Percentiles rank a stretch among this genome's conserved stretches.
Conservation (phyloP, 2,113 vertebrate genomes). For the Anhinga anhinga region DNA sequence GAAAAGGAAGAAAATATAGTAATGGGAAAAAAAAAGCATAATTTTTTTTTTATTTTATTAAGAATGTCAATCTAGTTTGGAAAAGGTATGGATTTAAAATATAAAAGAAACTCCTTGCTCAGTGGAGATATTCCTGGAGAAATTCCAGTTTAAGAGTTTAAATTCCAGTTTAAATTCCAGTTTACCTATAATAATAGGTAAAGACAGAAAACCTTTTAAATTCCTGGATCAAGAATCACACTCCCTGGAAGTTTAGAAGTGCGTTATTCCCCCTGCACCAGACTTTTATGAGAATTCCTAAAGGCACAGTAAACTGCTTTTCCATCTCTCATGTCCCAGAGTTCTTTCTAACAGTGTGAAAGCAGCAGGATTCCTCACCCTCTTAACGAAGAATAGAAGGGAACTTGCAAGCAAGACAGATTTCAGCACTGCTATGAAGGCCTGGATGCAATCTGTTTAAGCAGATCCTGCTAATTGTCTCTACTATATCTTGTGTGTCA, state of each 20-base stretch:
- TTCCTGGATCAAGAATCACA: neutral
- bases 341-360: neutral
- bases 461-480: neutral
- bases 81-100: neutral
- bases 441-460: neutral
- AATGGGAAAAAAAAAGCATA: neutral
- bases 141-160: neutral
- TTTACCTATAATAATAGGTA: too few species aligned
- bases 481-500: neutral
- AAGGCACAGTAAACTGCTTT: neutral
- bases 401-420: neutral
- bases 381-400: neutral
- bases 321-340: neutral
- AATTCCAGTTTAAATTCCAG: too few species aligned
- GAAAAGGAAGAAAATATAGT: neutral
- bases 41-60: neutral
- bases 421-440: neutral
- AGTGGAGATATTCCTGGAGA: neutral
- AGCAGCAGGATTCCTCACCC: neutral
- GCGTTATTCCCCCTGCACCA: neutral
- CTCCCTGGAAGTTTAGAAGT: neutral
- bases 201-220: neutral
- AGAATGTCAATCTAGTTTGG: neutral
- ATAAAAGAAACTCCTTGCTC: neutral
- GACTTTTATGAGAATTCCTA: neutral